Conservation (phyloP, 1,140 invertebrate species). For the Eurosta solidaginis region DNA sequence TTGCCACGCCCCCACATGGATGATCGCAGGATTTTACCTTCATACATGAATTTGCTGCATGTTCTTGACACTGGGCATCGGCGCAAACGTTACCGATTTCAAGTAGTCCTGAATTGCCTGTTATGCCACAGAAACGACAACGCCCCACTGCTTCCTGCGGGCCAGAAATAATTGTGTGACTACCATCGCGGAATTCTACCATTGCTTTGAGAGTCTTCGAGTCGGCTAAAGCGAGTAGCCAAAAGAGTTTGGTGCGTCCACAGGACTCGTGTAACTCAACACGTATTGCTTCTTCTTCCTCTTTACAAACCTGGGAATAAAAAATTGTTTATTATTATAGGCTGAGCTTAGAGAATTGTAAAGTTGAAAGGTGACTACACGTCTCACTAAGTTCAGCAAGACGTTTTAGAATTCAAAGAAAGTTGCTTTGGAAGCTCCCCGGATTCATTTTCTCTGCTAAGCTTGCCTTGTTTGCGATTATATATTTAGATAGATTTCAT, state of each 20-base stretch:
- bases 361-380: no score
- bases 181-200: constrained; percentile 88
- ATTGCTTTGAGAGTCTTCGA: constrained; percentile 90
- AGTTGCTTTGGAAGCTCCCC: background rate
- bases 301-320: constrained; percentile 75
- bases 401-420: no score
- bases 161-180: constrained; percentile 58
- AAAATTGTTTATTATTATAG: background rate
- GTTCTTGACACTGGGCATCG: constrained; percentile 92
- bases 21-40: constrained; percentile 88
- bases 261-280: constrained; percentile 96
- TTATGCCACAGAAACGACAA: constrained; percentile 91
- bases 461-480: no score
- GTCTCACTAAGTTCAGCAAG: no score
- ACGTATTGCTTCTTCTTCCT: constrained; percentile 91
- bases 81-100: constrained; percentile 92
- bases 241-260: constrained; percentile 92
- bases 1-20: constrained; percentile 86
- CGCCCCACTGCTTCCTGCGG: constrained; percentile 68
- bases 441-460: no score
- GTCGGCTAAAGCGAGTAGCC: constrained; percentile 90
- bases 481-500: no score
- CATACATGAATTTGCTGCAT: constrained; percentile 81
- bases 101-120: constrained; percentile 80
- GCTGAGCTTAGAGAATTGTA: background rate